Evolutionary conservation across 2,113 vertebrate genomes (phyloP).

Genomic region (Caranx ignobilis): DNA sequence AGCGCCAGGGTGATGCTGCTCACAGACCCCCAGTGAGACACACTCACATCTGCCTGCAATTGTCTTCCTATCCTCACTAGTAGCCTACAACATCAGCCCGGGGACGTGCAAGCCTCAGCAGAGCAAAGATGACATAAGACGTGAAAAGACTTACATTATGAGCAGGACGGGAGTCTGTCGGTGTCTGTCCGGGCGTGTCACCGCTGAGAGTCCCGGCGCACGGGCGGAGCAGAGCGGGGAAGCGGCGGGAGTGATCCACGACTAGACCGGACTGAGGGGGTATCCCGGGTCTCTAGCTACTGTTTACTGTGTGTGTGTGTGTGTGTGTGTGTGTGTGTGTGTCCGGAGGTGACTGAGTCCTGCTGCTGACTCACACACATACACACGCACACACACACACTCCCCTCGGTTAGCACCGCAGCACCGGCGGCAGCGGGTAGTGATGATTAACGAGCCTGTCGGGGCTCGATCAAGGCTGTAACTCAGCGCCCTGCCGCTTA

Average conservation of each 20-base stretch:
- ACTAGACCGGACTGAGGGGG: not conserved
- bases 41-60: not conserved
- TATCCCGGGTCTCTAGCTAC: not conserved
- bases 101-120: not conserved
- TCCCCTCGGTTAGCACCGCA: not conserved
- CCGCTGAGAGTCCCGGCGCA: not conserved
- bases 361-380: not conserved
- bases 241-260: not conserved
- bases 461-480: slow-evolving; percentile 18
- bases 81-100: no score
- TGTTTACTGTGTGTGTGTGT: not conserved
- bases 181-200: not conserved
- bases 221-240: not conserved
- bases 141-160: slow-evolving; percentile 48
- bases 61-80: rapidly evolving
- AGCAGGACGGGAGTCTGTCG: not conserved
- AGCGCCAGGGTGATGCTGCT: not conserved
- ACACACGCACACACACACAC: not conserved
- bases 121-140: not conserved
- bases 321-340: not conserved
- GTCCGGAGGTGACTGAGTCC: slow-evolving; percentile 8
- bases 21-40: not conserved
- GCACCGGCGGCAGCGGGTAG: slow-evolving; percentile 23
- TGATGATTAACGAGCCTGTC: slow-evolving; percentile 35
- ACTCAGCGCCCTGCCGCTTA: slow-evolving; percentile 12